Percentiles rank a stretch among this genome's conserved stretches.
phyloP scores from a whole-genome alignment of 2,113 vertebrate genomes.

The Podarcis raffonei region DNA sequence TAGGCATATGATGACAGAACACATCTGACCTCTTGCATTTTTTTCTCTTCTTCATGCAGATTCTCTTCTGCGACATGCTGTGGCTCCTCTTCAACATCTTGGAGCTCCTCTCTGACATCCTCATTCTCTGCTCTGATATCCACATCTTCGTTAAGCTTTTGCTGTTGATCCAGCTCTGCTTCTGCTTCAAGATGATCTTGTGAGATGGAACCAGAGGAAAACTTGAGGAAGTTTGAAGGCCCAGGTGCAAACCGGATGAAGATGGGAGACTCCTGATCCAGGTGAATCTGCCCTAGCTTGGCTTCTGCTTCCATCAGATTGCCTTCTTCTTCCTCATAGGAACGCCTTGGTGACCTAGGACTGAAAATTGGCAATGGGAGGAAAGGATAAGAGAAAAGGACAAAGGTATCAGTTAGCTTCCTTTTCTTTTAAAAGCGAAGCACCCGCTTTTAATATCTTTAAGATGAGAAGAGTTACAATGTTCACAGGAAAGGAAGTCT shows the following conservation, averaged over 20 bases:
- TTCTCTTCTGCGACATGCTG: conserved; percentile 46
- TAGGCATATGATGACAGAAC: not conserved
- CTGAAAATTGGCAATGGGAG: not conserved
- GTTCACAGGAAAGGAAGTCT: not conserved
- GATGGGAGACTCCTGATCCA: conserved; percentile 60
- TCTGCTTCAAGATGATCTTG: conserved; percentile 63
- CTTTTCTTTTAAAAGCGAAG: not conserved
- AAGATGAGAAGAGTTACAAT: not conserved
- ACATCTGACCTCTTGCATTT: conserved; percentile 77
- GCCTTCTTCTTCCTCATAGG: conserved; percentile 50
- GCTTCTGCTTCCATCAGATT: conserved; percentile 70
- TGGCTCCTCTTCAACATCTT: conserved; percentile 69
- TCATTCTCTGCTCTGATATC: conserved; percentile 62
- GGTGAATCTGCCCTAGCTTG: conserved; percentile 78
- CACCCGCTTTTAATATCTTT: not conserved
- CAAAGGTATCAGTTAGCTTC: not conserved
- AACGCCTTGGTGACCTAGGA: conserved; percentile 46
- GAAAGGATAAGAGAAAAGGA: not conserved
- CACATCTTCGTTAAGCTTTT: conserved; percentile 71
- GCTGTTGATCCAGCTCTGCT: conserved; percentile 74
- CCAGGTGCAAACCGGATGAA: not conserved
- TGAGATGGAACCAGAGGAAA: conserved; percentile 33
- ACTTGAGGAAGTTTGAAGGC: conserved; percentile 62
- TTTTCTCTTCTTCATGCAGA: conserved; percentile 41
- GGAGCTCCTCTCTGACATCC: conserved; percentile 62